A percentile compares a stretch with the other conserved stretches of the same genome.
phyloP scores from a whole-genome alignment of 2,797 vertebrate genomes.

The Leuciscus waleckii region DNA sequence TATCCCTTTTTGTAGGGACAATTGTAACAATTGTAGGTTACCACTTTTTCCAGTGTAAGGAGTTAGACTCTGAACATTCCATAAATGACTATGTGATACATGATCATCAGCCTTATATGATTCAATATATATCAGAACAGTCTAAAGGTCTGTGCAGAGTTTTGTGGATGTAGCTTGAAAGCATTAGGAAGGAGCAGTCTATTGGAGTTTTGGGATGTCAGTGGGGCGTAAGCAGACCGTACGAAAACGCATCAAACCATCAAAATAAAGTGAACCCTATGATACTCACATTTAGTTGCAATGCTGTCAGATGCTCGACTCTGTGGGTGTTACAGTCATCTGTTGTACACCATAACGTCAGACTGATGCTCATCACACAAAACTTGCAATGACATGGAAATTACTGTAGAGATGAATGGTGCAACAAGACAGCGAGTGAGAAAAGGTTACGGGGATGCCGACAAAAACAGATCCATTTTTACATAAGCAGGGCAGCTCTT shows the following conservation, averaged over 20 bases:
- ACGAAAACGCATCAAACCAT: not conserved
- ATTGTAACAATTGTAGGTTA: not conserved
- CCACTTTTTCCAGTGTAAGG: not conserved
- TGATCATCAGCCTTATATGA: not conserved
- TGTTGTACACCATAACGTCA: not conserved
- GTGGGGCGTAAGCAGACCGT: not conserved
- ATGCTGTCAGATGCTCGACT: not conserved
- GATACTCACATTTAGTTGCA: not conserved
- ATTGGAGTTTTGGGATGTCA: not conserved
- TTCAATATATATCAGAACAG: not conserved
- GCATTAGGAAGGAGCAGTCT: not conserved
- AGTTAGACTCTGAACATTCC: not conserved
- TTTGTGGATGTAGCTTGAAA: not conserved
- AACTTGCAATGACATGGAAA: constrained; percentile 18
- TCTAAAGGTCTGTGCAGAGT: not conserved
- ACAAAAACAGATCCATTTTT: constrained; percentile 11
- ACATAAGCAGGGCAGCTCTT: constrained; percentile 13
- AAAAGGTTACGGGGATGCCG: not conserved
- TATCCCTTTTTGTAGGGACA: no score
- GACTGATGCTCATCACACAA: constrained; percentile 4
- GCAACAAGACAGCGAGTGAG: not conserved
- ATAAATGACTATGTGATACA: not conserved
- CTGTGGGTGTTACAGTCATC: constrained; percentile 23
- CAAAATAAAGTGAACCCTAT: no score
- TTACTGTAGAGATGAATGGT: not conserved